A percentile compares a stretch with the other conserved stretches of the same genome.
Evolutionary conservation across 2,888 invertebrate species (phyloP).

Genomic region (Notodonta dromedarius): DNA sequence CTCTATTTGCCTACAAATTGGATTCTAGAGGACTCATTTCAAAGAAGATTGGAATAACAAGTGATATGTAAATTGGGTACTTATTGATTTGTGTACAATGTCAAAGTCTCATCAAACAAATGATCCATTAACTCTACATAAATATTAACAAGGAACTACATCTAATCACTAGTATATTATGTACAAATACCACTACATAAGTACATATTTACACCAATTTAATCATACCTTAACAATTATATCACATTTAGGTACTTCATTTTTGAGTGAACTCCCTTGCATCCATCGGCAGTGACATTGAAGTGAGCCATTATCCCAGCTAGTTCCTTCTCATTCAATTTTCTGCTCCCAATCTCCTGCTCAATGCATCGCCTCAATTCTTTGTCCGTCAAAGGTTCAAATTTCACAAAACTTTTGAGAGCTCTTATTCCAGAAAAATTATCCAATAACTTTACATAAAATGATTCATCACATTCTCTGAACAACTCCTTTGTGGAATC

Average conservation of each 20-base stretch:
- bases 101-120: no score
- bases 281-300: constrained; percentile 71
- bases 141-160: background rate
- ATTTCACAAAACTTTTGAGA: constrained; percentile 59
- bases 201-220: constrained; percentile 27
- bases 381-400: constrained; percentile 55
- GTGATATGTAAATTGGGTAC: no score
- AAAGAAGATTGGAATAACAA: no score
- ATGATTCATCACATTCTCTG: constrained; percentile 55
- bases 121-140: no score
- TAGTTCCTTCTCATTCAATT: constrained; percentile 42
- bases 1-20: no score
- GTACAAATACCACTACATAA: constrained; percentile 11
- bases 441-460: constrained; percentile 45
- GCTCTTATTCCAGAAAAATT: constrained; percentile 51
- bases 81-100: no score
- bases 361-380: constrained; percentile 67
- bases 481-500: constrained; percentile 43
- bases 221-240: constrained; percentile 40
- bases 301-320: constrained; percentile 62
- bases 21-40: no score
- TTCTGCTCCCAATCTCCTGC: constrained; percentile 51
- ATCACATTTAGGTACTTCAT: constrained; percentile 60
- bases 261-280: constrained; percentile 76
- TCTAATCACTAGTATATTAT: background rate